phyloP scores from a whole-genome alignment of 2,888 invertebrate genomes.

The Spatulosminthurus flaviceps region DNA sequence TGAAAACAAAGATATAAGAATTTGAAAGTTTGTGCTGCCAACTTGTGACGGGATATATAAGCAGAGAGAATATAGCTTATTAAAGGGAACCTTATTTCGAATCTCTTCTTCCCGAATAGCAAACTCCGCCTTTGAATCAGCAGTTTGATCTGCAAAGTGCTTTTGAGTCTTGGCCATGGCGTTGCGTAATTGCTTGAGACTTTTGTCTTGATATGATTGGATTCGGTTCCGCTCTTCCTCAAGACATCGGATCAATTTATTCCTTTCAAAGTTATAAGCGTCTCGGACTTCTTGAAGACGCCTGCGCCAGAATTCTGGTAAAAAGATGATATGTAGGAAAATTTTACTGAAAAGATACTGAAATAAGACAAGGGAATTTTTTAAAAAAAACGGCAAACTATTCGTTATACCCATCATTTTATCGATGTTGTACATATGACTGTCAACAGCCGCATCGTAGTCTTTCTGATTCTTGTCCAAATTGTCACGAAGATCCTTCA shows the following conservation, averaged over 20 bases:
- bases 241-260: constrained; percentile 48
- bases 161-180: constrained; percentile 53
- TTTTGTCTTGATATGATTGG: constrained; percentile 57
- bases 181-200: constrained; percentile 54
- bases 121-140: constrained; percentile 57
- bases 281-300: constrained; percentile 56
- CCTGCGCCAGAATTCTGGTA: constrained; percentile 59
- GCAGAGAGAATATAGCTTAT: constrained; percentile 4
- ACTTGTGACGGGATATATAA: too few species aligned
- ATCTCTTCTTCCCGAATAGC: constrained; percentile 60
- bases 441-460: constrained; percentile 60
- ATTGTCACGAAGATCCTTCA: constrained; percentile 57
- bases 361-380: too few species aligned
- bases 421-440: constrained; percentile 61
- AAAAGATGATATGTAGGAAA: too few species aligned
- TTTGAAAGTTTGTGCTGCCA: too few species aligned
- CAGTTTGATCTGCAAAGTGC: constrained; percentile 54
- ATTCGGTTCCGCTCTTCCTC: constrained; percentile 57
- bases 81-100: constrained; percentile 60
- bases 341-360: background rate
- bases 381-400: too few species aligned
- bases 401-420: constrained; percentile 62
- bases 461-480: constrained; percentile 58
- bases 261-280: constrained; percentile 51
- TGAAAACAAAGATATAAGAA: constrained; percentile 21